Base-by-base conservation (phyloP, 2,888 invertebrate genomes). In the Polydrusus tereticollis region DNA sequence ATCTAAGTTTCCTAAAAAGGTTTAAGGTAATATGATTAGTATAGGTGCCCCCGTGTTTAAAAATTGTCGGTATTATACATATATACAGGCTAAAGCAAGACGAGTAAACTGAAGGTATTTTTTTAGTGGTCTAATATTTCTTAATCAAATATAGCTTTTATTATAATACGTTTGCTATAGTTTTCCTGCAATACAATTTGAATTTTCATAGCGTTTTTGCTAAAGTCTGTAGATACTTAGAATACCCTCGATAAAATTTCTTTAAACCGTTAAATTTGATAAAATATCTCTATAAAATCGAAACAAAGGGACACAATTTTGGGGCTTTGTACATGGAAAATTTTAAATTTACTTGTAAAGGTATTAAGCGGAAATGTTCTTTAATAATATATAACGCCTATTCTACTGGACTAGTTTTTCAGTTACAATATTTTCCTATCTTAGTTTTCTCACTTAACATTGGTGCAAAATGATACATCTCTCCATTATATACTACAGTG, bases 391-490 rank as follows among this genome's bases (percentile, higher is more conserved):
- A 63, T 62, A 63, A 70, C 66, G 70, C 66, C 70, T 74, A 74
- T 59, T 71, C 68, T 74, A 74, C 74, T 74, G 74, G 74, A 74
- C 74, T 74, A 74, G 74, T 67, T 74, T 59, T 73, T 68, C 68
- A 68, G 64, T 68, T 72, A 72, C 64, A 59, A 67, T 72, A 63
- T 29, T 68, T 52, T 60, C 36, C 47, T 65, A 65, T 55, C 50
- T 67, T 58, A 45, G 16, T 26, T 50, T 67, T 68, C 67, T 72
- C 72, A 72, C 72, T 72, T 72, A 72, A 71, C 59, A 65, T 71
- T 72, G 72, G 68, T 72, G 72, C 72, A 72, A 62, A n/a, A 68
- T 58, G 58, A 72, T 64, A 45, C 43, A 45, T 50, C 5, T 63
- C 14, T 45, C 23, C 4, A 12, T 43, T 26, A 26, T 45, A 21